These are phyloP conservation scores for Arrhopalites spinosus DNA, from an alignment of 2,888 invertebrate species.

Conservation along the genomic window DNA sequence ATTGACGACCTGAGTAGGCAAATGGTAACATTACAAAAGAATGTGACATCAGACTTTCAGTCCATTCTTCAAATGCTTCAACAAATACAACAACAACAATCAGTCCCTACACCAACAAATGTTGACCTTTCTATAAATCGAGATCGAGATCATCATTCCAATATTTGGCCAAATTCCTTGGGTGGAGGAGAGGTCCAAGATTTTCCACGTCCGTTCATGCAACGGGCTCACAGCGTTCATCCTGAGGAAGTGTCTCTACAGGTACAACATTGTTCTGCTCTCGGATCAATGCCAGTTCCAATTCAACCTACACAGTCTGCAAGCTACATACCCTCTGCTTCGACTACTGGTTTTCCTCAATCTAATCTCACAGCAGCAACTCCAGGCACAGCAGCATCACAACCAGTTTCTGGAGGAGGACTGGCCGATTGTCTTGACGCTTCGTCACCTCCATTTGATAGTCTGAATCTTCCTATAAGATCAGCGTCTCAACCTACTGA, in stretches of 20 bases:
- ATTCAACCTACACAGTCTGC: conserved; percentile 6
- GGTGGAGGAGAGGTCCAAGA: conserved; percentile 10
- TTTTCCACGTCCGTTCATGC: conserved; percentile 20
- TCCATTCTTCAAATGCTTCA: conserved; percentile 72
- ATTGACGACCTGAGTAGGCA: conserved; percentile 71
- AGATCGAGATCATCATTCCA: conserved; percentile 6
- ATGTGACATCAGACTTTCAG: conserved; percentile 74
- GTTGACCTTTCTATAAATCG: not conserved
- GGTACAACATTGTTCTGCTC: no score
- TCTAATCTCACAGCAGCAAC: conserved; percentile 13
- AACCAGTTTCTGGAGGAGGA: not conserved
- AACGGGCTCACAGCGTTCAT: conserved; percentile 44
- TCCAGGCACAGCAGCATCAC: conserved; percentile 6
- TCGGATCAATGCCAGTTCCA: conserved; percentile 19
- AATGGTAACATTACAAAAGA: conserved; percentile 72
- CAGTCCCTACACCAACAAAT: not conserved
- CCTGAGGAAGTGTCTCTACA: conserved; percentile 36
- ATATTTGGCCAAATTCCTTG: conserved; percentile 5
- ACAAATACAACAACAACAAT: conserved; percentile 58
- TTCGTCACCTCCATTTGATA: conserved; percentile 44
- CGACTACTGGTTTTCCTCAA: conserved; percentile 9
- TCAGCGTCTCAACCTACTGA: conserved; percentile 49
- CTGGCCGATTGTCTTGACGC: not conserved
- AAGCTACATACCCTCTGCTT: conserved; percentile 3
- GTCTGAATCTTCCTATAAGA: conserved; percentile 47